Base-by-base conservation (phyloP, 2,888 invertebrate genomes). In the Agriopis aurantiaria region DNA sequence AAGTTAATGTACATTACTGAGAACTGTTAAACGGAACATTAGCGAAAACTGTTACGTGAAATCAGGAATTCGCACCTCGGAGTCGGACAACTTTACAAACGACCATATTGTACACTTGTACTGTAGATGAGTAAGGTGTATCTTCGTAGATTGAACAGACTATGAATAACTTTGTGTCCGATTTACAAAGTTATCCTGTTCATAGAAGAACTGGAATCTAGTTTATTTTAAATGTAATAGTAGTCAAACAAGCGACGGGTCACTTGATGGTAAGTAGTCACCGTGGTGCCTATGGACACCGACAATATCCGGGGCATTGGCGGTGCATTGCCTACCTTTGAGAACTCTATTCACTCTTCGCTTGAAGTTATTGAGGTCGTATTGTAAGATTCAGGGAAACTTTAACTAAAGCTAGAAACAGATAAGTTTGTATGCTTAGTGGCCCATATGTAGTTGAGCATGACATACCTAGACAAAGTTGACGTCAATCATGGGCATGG, bases 21-120 rank as follows among this genome's bases (percentile, higher is more conserved):
- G 58, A 65, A 68, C 72, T 70, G 63, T 58, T 69, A 79, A 80
- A 76, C 77, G 65, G 71, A 73, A 69, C 70, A 65, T 71, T 68
- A 68, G 68, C 41, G 40, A 75, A 75, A 74, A 69, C 72, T 64
- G 73, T 70, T 52, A 62, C 68, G 68, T 72, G 66, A 75, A 78
- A 72, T 73, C 46, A 66, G 68, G 64, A 60, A 56, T 69, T 61
- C n/a, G 64, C 67, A 65, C 52, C 43, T 61, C 48, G 3, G 8
- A 56, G 52, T 45, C 48, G 49, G 53, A 56, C 17, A 40, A 46
- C 33, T 60, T 45, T 23, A 14, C 53, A 64, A 43, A 49, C 43
- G 7, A 33, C 12, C 45, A 14, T 14, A 40, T 41, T 12, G 11
- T 7, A 63, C 43, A 11, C 9, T 61, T 17, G 12, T 5, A 51